Base-by-base conservation (phyloP, 2,888 invertebrate genomes). In the Leptopilina syphax region DNA sequence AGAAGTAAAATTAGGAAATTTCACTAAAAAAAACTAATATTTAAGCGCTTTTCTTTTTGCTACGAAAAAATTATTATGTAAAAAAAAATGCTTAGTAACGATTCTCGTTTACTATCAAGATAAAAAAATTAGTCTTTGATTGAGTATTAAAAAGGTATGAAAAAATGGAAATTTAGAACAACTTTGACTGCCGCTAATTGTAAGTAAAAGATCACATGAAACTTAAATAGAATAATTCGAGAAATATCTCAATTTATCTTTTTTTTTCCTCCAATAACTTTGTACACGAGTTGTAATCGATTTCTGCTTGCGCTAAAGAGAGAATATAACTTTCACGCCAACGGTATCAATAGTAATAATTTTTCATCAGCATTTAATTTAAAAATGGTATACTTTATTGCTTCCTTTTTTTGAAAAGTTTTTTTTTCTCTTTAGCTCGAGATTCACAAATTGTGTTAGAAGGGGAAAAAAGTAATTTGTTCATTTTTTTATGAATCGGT, bases 171-270 rank as follows among this genome's bases (percentile, higher is more conserved):
- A 24, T n/a, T 57, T 44, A 44, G 44, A 44, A 34, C 13, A 70
- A 50, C 54, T 73, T 57, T 7, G 70, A 54, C 27, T 57, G 70
- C 54, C 41, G 50, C 50, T 50, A 50, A 50, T 50, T 50, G 50
- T 50, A 73, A 73, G 18, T n/a, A 73, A 73, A 47, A 60, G 57
- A 73, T 73, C 73, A 60, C 73, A 73, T 73, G 57, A 60, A 57
- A 73, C 57, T 57, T 41, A 73, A 60, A 10, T 50, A 50, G 10
- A 50, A 50, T 50, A 50, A 50, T 50, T 50, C 50, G 50, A n/a
- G 34, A 73, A n/a, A 57, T 73, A 73, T 60, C 41, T 34, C 34
- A 41, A 34, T n/a, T 73, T 34, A 60, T n/a, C 18, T 73, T 57
- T 54, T 70, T 27, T 73, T 9, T 34, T 9, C 41, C 57, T 34